Evolutionary conservation across 30 jellyfish, hydroid and myxozoan species (phyloP), one percentile per base, ranked within the genome.

Genomic region (Turritopsis rubra): DNA sequence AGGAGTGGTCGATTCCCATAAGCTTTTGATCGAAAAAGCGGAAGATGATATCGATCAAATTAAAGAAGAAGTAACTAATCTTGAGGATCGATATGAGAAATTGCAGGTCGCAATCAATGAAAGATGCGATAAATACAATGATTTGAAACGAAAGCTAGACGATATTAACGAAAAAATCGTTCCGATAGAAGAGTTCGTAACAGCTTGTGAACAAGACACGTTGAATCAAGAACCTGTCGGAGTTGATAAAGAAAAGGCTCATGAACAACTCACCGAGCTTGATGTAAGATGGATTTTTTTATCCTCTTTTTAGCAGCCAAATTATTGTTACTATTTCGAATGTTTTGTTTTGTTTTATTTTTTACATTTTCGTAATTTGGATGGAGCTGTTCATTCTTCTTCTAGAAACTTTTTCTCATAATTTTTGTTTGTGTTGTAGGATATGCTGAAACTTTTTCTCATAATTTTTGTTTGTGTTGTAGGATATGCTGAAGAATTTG

Each of bases 151-250:
- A 25, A 71, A 31, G 18, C 31, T 82, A 23, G 19, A 52, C 25
- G 81, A 28, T 52, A 30, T 79, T 73, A 88, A 88, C 9, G 87
- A 85, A 65, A 79, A 75, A 71, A 54, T 86, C 21, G 94, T 60
- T 3, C 86, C 89, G 52, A 76, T 91, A 28, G 88, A 53, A 21
- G 90, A 91, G 54, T 21, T 80, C 7, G 76, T 83, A 68, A 76
- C 23, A 9, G 29, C 79, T 24, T 85, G 92, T 53, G 93, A 87
- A 52, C 86, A 84, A 54, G 86, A 71, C 52, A 89, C 87, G 4
- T 92, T 82, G 73, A 30, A 72, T 30, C 78, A 73, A 85, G 96
- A 83, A 81, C 93, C 94, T 21, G 88, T 85, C 60, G 96, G 88
- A 8, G 30, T 79, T 28, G 94, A 87, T 72, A 20, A 66, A 21